Base-by-base conservation (phyloP, 2,888 invertebrate genomes). In the Luperina nickerlii region DNA sequence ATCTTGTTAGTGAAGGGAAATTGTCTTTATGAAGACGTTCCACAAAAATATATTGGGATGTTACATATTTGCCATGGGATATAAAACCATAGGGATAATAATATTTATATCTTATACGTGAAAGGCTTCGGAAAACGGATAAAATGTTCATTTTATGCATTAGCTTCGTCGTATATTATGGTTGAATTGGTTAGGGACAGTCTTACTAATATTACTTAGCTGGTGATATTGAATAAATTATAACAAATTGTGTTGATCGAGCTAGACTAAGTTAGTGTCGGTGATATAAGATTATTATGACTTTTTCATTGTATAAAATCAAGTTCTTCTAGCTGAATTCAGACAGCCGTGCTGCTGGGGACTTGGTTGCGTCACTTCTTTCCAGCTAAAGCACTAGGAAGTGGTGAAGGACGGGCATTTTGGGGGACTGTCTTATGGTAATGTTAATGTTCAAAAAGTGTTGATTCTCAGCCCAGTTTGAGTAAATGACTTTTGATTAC, bases 1-100 rank as follows among this genome's bases (percentile, higher is more conserved):
- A 85, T 81, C 65, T 60, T 20, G 51, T 81, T 81, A 57, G 42
- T n/a, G 15, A 62, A 32, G 6, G 63, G 57, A 76, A 72, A 63
- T 70, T 75, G 67, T 72, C 63, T 68, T 60, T 71, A 74, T 57
- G 62, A 70, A 70, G 38, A 67, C 15, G 32, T 62, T 62, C 24
- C 38, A 18, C 32, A 63, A 42, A 70, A 71, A 84, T 67, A 60
- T 81, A 63, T 79, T 74, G 48, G 68, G 7, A 51, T 71, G 48
- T 71, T 15, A 42, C 38, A 48, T 78, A 71, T 71, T 45, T 60
- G 71, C 32, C 68, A 72, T 13, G 60, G 27, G 42, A 62, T 45
- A 78, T 27, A 38, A 68, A 71, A 83, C 54, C 60, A 51, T 66
- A 45, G 7, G 8, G 11, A 38, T 77, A 70, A 77, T 60, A 38